These are phyloP conservation scores for Hybos culiciformis DNA, from an alignment of 2,888 invertebrate genomes.

Conservation along the genomic window DNA sequence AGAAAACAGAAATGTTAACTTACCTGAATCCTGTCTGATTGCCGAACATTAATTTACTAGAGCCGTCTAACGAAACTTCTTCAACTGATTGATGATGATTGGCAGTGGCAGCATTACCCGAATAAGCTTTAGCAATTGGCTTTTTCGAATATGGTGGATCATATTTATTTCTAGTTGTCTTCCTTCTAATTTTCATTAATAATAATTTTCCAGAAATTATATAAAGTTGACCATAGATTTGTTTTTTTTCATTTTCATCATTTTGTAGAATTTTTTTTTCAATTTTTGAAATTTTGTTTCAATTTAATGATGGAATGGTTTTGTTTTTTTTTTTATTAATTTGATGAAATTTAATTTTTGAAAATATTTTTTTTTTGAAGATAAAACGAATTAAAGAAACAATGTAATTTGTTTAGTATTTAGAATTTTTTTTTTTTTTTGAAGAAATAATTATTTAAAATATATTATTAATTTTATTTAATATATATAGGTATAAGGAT, in stretches of 20 bases:
- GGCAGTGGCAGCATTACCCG: slow-evolving; percentile 46
- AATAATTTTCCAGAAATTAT: slow-evolving; percentile 11
- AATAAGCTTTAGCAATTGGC: slow-evolving; percentile 56
- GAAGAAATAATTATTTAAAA: too few species aligned
- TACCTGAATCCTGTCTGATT: slow-evolving; percentile 55
- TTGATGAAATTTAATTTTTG: too few species aligned
- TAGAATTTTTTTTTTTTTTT: too few species aligned
- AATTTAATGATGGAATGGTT: background rate
- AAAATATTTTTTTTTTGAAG: too few species aligned
- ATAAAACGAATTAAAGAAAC: too few species aligned
- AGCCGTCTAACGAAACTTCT: slow-evolving; percentile 64
- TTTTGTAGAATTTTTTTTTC: background rate
- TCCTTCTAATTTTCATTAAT: slow-evolving; percentile 49
- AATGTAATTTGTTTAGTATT: too few species aligned
- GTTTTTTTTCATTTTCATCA: background rate
- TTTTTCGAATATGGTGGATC: slow-evolving; percentile 80
- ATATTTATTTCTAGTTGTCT: slow-evolving; percentile 77
- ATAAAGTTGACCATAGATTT: background rate
- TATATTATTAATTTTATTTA: too few species aligned
- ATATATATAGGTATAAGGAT: too few species aligned
- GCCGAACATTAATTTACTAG: slow-evolving; percentile 72
- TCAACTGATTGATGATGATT: slow-evolving; percentile 65
- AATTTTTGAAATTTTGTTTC: background rate
- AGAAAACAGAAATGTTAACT: slow-evolving; percentile 6
- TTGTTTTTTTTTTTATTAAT: background rate